Base-by-base conservation (phyloP, 2,113 vertebrate genomes). In the Bufo bufo region DNA sequence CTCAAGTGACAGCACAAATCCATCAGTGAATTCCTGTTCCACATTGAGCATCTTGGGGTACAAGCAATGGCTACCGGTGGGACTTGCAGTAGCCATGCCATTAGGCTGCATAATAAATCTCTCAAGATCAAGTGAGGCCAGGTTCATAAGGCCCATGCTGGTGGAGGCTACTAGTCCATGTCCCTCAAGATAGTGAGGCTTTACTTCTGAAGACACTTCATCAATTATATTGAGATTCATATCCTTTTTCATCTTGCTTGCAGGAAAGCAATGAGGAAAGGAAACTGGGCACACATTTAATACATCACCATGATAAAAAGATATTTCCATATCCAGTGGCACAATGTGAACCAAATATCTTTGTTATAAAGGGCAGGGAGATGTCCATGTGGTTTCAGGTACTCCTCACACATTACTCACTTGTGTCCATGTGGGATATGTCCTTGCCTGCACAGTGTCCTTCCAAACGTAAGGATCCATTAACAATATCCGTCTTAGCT, bases 1-100 rank as follows among this genome's bases (percentile, higher is more conserved):
- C 94, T 97, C 97, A 92, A 98, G 93, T 63, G 97, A 96, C 85
- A 97, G 97, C 0, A 97, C 97, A 92, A 98, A 98, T 2, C 97
- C 97, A 59, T 97, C 97, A 58, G 97, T 96, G 92, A 97, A 98
- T 91, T 97, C 97, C 93, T 98, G 97, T 92, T 98, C 97, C 92
- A 97, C 96, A 11, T 94, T 96, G 69, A 95, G 95, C 0, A 96
- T 94, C 87, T 97, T 97, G 19, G 96, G 93, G 91, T 96, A 97
- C 3, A 96, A 94, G 92, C 96, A 96, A 87, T 96, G 96, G n/a
- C 92, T 90, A 87, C 95, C 93, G 77, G 96, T 96, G 63, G 96
- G 96, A 8, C 96, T 96, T 86, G 97, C 96, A 89, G 97, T 97
- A 6, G 97, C 96, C 94, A 97, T 94, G 13, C 97, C 97, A 94